phyloP scores from a whole-genome alignment of 2,888 invertebrate species.

The Troglohyphantes excavatus region DNA sequence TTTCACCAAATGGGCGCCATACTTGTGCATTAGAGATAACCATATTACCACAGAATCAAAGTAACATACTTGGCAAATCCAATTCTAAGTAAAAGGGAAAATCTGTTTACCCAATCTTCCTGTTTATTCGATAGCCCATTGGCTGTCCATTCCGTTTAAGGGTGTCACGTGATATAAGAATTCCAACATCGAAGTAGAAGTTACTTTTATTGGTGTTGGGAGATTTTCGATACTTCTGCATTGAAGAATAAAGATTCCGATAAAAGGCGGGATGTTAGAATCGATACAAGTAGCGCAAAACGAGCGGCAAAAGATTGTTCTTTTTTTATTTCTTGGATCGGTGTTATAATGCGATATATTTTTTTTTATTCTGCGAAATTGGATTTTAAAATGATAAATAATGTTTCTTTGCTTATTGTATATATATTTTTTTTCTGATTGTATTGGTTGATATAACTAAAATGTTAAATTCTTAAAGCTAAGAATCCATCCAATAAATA shows the following conservation, averaged over 20 bases:
- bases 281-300: background rate
- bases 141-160: conserved; percentile 3
- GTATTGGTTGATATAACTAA: no score
- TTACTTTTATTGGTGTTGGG: background rate
- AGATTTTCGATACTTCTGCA: background rate
- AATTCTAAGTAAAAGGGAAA: conserved; percentile 33
- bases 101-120: conserved; percentile 31
- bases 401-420: no score
- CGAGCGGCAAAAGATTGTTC: no score
- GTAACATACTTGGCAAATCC: background rate
- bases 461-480: no score
- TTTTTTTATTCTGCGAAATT: no score
- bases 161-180: background rate
- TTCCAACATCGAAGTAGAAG: background rate
- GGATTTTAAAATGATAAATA: no score
- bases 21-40: conserved; percentile 15
- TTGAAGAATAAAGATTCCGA: conserved; percentile 3
- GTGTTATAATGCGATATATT: no score
- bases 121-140: background rate
- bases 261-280: background rate
- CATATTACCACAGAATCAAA: background rate
- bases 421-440: no score
- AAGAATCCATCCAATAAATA: no score
- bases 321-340: no score
- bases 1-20: background rate